Evolutionary conservation across 2,888 invertebrate species (phyloP), one percentile per base, ranked within the genome.

Genomic region (Toxonevra muliebris): DNA sequence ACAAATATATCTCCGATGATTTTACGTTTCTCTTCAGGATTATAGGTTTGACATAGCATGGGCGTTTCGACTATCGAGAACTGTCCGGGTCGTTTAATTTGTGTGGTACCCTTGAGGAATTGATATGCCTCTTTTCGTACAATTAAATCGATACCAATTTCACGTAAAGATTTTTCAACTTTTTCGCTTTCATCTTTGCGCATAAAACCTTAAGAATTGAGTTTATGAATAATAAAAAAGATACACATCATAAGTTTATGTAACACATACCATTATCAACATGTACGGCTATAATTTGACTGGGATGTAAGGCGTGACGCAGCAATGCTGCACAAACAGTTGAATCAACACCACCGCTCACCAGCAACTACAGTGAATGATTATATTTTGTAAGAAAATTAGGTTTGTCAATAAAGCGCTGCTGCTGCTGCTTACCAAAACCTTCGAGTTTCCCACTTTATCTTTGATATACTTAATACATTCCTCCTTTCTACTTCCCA

Each of bases 1-100:
- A 99, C 96, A 87, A 99, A 99, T 65, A 98, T 95, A 86, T 99
- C 98, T 17, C 99, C 99, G 81, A 99, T 99, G 80, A 99, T 98
- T 87, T 95, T 95, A 71, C 99, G 90, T 83, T 99, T 99, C 84
- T 97, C 96, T 87, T 99, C 99, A 0, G 99, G 99, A 85, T 94
- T 91, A n/a, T 90, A 87, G 17, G 93, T 90, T 86, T 92, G 91
- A 82, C 94, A 95, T 63, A 97, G 87, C 88, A 94, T 92, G 80
- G 93, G 92, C 52, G 97, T 96, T 84, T 88, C 86, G 40, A 83
- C 81, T 70, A 82, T 84, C 11, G 84, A 86, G 68, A 88, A 64
- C 86, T 88, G 78, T 77, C 87, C 88, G 40, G 86, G 81, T 71
- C 90, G 87, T 75, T 92, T 93, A 52, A 97, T 90, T 71, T 90